Evolutionary conservation across 2,113 vertebrate genomes (phyloP).

Genomic region (Pluvianellus socialis): DNA sequence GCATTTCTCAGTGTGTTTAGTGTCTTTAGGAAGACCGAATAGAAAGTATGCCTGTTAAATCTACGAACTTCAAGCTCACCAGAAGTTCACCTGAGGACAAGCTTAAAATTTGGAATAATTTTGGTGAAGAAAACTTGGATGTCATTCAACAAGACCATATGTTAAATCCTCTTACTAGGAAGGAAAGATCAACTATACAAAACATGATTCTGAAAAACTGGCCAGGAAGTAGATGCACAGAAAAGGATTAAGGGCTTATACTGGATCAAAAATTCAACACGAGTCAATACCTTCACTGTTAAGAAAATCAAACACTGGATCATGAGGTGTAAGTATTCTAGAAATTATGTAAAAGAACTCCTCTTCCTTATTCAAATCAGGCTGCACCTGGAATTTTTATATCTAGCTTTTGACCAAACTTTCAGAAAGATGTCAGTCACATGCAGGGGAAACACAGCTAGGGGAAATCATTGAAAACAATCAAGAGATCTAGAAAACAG

Average conservation of each 20-base stretch:
- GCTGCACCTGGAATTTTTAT: background rate
- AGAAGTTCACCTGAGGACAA: background rate
- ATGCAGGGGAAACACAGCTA: background rate
- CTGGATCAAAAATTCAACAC: background rate
- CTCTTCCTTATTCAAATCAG: background rate
- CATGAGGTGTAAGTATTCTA: rapidly evolving
- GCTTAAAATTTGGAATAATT: background rate
- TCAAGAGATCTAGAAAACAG: background rate
- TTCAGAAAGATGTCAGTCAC: background rate
- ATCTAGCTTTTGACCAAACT: background rate
- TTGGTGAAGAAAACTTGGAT: background rate
- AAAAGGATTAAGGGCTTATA: background rate
- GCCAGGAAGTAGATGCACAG: background rate
- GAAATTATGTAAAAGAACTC: background rate
- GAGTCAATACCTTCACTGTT: background rate
- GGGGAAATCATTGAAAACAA: background rate
- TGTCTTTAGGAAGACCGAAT: background rate
- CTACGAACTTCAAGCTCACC: background rate
- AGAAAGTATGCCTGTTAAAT: background rate
- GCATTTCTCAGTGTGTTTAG: background rate
- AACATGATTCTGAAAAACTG: background rate
- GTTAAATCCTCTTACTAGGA: background rate
- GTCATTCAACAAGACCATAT: background rate
- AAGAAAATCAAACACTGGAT: background rate
- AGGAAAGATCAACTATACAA: background rate